Evolutionary conservation across 2,888 invertebrate species (phyloP), one percentile per base, ranked within the genome.

Genomic region (Drosophila macrothrix): DNA sequence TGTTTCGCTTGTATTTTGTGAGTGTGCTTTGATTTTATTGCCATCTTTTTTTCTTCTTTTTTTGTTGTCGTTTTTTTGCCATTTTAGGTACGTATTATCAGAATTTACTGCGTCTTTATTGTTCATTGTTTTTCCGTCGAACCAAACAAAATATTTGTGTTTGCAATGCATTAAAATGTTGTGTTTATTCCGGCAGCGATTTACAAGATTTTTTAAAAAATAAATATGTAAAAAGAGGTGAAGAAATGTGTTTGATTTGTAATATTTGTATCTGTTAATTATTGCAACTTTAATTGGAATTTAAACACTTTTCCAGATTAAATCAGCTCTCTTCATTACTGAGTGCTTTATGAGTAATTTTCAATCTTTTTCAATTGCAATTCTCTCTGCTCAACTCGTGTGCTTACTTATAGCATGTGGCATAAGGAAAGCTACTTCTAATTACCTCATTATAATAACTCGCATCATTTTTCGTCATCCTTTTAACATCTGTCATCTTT

Each of bases 61-160:
- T 71, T n/a, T 19, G 59, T 41, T 54, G 67, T 50, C 63, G 71
- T 72, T 39, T 63, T 55, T 29, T 29, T 29, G 29, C 52, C 55
- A 54, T 65, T 79, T 73, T 74, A 75, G 76, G 78, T 71, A 71
- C 50, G 68, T 71, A 84, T 80, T 82, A 87, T 79, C 83, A 71
- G 65, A 76, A 83, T 83, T 83, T 81, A 87, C 71, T 87, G 85
- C 87, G 87, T 76, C 76, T 87, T 81, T 79, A 16, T 9, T 66
- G 83, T 83, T 85, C 84, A 84, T 81, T 87, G 85, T 76, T 86
- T 84, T 65, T 60, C 43, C 52, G 14, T 59, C 22, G 16, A 12
- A 12, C 12, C 43, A 31, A 31, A 35, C 28, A 46, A 41, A 16
- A 54, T 37, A 25, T 22, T 22, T 35, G 22, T 60, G 43, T 78